Evolutionary conservation across 2,888 invertebrate genomes (phyloP).

Genomic region (Busseola fusca): DNA sequence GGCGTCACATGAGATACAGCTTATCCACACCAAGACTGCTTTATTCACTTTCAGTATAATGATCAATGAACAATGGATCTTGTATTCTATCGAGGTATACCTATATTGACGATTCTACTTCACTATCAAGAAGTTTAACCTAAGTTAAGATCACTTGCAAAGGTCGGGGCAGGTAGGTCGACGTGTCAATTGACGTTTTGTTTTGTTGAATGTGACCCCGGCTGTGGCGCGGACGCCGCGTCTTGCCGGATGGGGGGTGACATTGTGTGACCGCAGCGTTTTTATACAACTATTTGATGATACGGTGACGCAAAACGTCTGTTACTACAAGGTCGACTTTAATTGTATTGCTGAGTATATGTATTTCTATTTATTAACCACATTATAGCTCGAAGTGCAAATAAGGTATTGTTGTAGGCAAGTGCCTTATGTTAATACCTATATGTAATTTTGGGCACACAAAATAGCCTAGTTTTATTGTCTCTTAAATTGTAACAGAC

Average conservation of each 20-base stretch:
- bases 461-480: background rate
- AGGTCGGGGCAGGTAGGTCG: conserved; percentile 76
- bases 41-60: conserved; percentile 22
- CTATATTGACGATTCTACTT: conserved; percentile 40
- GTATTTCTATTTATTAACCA: conserved; percentile 51
- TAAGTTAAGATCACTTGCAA: conserved; percentile 65
- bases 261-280: conserved; percentile 84
- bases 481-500: background rate
- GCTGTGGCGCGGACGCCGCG: conserved; percentile 68
- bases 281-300: conserved; percentile 80
- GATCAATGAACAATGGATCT: conserved; percentile 19
- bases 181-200: conserved; percentile 77
- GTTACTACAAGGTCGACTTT: conserved; percentile 76
- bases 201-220: conserved; percentile 81
- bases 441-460: background rate
- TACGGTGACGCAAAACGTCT: conserved; percentile 80
- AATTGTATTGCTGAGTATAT: conserved; percentile 62
- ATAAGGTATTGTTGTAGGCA: conserved; percentile 15
- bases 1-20: conserved; percentile 6
- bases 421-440: background rate
- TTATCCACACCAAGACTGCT: conserved; percentile 20
- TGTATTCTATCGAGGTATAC: conserved; percentile 1
- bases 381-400: conserved; percentile 37
- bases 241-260: conserved; percentile 85
- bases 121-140: conserved; percentile 55